These are phyloP conservation scores for Scophthalmus maximus DNA, from an alignment of 2,113 vertebrate genomes.

Conservation along the genomic window DNA sequence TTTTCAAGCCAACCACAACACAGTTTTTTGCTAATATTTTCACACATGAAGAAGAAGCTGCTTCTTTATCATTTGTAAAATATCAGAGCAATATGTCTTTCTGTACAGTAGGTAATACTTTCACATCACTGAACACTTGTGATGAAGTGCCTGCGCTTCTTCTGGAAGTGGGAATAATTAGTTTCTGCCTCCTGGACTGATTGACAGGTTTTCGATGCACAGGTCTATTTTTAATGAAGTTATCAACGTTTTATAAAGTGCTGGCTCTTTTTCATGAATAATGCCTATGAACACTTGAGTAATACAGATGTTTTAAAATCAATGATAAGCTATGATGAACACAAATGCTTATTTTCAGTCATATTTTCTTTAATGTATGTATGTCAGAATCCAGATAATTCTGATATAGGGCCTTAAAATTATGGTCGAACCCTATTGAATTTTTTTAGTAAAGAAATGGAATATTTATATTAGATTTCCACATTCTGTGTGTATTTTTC, in stretches of 20 bases:
- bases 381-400: too few relatives aligned
- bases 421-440: background rate
- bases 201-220: background rate
- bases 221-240: background rate
- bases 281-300: background rate
- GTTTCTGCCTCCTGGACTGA: background rate
- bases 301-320: too few relatives aligned
- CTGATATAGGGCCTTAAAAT: background rate
- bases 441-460: too few relatives aligned
- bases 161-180: background rate
- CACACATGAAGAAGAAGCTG: background rate
- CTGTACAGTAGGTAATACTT: background rate
- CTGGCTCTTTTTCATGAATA: background rate
- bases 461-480: too few relatives aligned
- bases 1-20: background rate
- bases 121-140: background rate
- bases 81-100: background rate
- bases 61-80: background rate
- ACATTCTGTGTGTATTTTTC: too few relatives aligned
- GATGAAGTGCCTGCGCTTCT: background rate
- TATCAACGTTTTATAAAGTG: background rate
- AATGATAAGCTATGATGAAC: background rate
- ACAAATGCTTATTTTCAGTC: background rate
- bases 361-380: background rate
- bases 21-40: background rate